These are phyloP conservation scores for Ciconia boyciana DNA, from an alignment of 2,113 vertebrate genomes.

Conservation along the genomic window DNA sequence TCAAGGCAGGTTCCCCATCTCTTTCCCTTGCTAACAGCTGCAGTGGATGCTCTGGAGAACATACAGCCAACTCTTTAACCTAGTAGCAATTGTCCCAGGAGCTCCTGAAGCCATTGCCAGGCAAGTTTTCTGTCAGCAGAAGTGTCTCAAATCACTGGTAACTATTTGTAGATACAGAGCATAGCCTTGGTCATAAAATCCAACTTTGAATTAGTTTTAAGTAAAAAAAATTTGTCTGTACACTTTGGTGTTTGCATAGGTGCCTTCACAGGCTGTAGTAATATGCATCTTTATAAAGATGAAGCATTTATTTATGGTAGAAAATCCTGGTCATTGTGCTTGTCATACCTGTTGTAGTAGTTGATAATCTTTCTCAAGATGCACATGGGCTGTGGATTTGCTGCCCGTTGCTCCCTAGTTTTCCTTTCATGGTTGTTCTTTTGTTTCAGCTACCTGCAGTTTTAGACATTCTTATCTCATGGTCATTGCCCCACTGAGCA, in stretches of 20 bases:
- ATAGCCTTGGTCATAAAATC: neutral
- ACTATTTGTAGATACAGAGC: neutral
- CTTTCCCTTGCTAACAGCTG: neutral
- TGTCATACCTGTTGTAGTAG: neutral
- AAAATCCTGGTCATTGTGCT: neutral
- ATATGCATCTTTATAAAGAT: neutral
- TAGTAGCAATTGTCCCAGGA: neutral
- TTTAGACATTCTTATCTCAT: neutral
- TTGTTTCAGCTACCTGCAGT: neutral
- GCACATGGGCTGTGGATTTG: fast-evolving
- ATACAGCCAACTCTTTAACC: neutral
- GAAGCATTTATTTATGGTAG: neutral
- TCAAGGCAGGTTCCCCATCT: neutral
- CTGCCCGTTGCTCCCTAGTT: neutral
- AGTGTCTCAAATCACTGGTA: neutral
- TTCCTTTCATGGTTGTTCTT: neutral
- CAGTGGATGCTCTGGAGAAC: neutral
- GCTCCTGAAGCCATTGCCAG: neutral
- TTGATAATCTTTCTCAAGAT: neutral
- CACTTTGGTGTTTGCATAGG: fast-evolving
- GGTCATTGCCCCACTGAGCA: neutral
- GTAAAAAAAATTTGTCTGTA: neutral
- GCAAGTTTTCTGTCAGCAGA: neutral
- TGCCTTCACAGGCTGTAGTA: neutral
- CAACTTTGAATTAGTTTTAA: neutral